These are phyloP conservation scores for Sebastiscus tertius DNA, from an alignment of 2,797 vertebrate genomes.

Conservation along the genomic window DNA sequence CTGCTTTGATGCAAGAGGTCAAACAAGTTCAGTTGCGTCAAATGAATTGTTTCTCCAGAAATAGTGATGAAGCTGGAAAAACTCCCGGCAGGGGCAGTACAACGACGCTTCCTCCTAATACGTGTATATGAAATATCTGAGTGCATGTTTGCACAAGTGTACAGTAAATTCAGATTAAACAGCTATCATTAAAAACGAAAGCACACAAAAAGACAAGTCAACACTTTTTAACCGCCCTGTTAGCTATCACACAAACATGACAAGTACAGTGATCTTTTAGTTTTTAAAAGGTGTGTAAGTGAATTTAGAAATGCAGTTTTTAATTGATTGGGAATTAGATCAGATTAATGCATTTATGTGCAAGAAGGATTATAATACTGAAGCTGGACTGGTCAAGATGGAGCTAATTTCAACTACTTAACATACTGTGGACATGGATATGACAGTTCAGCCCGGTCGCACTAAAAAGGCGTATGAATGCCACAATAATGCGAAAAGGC, in stretches of 20 bases:
- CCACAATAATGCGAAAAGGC: too few relatives aligned
- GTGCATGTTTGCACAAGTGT: not conserved
- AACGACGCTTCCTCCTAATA: not conserved
- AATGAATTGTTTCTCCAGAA: not conserved
- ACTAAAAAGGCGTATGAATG: too few relatives aligned
- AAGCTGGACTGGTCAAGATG: not conserved
- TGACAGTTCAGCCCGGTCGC: too few relatives aligned
- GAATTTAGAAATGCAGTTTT: not conserved
- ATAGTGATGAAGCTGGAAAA: not conserved
- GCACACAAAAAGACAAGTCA: not conserved
- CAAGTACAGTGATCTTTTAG: not conserved
- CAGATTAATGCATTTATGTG: not conserved
- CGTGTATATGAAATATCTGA: not conserved
- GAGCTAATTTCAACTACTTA: not conserved
- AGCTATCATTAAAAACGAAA: not conserved
- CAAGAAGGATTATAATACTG: not conserved
- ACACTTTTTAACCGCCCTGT: not conserved
- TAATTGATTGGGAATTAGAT: not conserved
- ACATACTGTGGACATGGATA: too few relatives aligned
- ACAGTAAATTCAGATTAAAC: not conserved
- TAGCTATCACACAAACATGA: not conserved
- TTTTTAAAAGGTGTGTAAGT: not conserved
- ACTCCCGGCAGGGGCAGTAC: not conserved
- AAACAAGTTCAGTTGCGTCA: slow-evolving; percentile 1
- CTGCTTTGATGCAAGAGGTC: slow-evolving; percentile 22